phyloP scores from a whole-genome alignment of 2,888 invertebrate species.

The Nebria salina region DNA sequence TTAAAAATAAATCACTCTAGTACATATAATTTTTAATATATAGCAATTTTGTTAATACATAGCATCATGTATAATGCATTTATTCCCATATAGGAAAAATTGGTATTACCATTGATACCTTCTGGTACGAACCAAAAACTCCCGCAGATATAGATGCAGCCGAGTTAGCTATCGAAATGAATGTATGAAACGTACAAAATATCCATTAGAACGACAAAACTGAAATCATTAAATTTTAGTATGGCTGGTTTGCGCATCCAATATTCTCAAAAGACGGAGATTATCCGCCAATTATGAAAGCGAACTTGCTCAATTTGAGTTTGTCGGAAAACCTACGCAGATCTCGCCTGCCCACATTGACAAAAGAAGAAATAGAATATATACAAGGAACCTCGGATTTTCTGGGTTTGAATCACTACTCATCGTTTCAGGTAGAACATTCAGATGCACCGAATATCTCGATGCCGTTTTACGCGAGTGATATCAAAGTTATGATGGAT shows the following conservation, averaged over 20 bases:
- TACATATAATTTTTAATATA: too few species aligned
- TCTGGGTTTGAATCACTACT: slow-evolving; percentile 80
- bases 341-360: slow-evolving; percentile 73
- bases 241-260: slow-evolving; percentile 75
- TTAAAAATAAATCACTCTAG: too few species aligned
- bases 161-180: slow-evolving; percentile 65
- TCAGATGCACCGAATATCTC: slow-evolving; percentile 16
- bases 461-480: slow-evolving; percentile 5
- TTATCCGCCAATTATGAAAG: slow-evolving; percentile 73
- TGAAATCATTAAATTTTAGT: slow-evolving; percentile 58
- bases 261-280: slow-evolving; percentile 71
- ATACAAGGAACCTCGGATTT: slow-evolving; percentile 74
- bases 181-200: slow-evolving; percentile 57
- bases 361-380: slow-evolving; percentile 66
- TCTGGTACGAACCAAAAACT: slow-evolving; percentile 65
- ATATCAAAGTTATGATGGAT: slow-evolving; percentile 14
- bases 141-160: slow-evolving; percentile 64
- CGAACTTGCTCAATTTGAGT: slow-evolving; percentile 68
- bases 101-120: slow-evolving; percentile 66
- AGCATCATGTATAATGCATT: too few species aligned
- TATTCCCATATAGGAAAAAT: slow-evolving; percentile 62
- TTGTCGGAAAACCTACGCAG: slow-evolving; percentile 66
- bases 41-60: too few species aligned
- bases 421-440: slow-evolving; percentile 64
- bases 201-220: background rate